phyloP scores from a whole-genome alignment of 1,140 invertebrate species.

The Nasonia longicornis region DNA sequence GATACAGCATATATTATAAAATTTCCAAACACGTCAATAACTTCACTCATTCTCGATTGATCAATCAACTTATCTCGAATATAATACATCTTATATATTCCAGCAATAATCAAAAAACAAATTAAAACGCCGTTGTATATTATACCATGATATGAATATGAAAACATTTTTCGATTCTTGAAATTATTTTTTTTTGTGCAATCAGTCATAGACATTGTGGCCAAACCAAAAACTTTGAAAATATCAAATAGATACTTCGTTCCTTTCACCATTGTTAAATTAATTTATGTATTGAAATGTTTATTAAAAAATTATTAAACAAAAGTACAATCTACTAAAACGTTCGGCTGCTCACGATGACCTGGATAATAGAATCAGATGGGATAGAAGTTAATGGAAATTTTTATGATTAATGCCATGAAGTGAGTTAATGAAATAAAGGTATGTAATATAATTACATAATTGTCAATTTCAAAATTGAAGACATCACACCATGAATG shows the following conservation, averaged over 20 bases:
- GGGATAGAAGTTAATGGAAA: background rate
- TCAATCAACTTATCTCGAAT: background rate
- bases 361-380: too few relatives aligned
- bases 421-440: too few relatives aligned
- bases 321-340: background rate
- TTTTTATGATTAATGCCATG: background rate
- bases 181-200: background rate
- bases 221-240: constrained; percentile 6
- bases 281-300: background rate
- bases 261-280: background rate
- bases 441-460: too few relatives aligned
- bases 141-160: constrained; percentile 6
- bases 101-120: background rate
- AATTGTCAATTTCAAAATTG: too few relatives aligned
- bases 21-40: constrained; percentile 30
- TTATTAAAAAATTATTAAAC: background rate
- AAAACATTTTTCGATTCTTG: background rate
- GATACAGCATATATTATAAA: constrained; percentile 16
- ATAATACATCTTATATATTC: constrained; percentile 2
- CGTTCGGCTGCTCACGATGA: too few relatives aligned
- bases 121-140: constrained; percentile 12
- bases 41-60: constrained; percentile 19
- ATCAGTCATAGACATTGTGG: constrained; percentile 17
- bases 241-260: constrained; percentile 5
- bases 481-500: too few relatives aligned